Conservation (phyloP, 2,888 invertebrate species). For the Hyposoter didymator region DNA sequence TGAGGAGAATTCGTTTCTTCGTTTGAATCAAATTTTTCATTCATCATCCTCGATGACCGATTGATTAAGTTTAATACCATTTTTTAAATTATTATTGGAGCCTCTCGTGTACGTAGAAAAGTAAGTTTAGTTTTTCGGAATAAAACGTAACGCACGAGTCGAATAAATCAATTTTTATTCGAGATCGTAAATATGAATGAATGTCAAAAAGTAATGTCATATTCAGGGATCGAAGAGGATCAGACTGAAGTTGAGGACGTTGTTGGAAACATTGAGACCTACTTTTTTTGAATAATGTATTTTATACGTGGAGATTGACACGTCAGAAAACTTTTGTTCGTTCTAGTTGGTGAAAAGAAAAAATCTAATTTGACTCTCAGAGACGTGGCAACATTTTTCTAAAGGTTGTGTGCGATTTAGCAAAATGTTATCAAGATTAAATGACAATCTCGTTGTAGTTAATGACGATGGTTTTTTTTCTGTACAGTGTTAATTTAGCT, state of each 20-base stretch:
- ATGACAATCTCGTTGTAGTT: conserved; percentile 29
- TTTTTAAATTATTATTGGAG: background rate
- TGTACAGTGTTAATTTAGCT: conserved; percentile 64
- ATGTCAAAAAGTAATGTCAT: background rate
- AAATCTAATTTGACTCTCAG: conserved; percentile 27
- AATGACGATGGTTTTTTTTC: conserved; percentile 19
- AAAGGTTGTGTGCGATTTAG: conserved; percentile 41
- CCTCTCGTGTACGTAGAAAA: background rate
- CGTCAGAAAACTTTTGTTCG: conserved; percentile 62
- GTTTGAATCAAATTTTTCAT: background rate
- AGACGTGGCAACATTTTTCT: background rate
- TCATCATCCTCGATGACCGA: background rate
- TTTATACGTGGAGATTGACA: conserved; percentile 68
- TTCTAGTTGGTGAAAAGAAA: background rate
- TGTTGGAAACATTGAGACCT: conserved; percentile 28
- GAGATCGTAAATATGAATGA: background rate
- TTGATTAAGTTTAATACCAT: background rate
- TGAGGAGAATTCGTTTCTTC: background rate
- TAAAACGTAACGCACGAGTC: background rate
- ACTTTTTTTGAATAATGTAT: conserved; percentile 40
- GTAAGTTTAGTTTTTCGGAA: background rate
- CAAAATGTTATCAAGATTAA: conserved; percentile 24
- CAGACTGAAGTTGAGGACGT: background rate
- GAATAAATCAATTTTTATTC: conserved; percentile 5
- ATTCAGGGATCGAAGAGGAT: conserved; percentile 5